Conservation (phyloP, 1,140 invertebrate species). For the Drusus annulatus region DNA sequence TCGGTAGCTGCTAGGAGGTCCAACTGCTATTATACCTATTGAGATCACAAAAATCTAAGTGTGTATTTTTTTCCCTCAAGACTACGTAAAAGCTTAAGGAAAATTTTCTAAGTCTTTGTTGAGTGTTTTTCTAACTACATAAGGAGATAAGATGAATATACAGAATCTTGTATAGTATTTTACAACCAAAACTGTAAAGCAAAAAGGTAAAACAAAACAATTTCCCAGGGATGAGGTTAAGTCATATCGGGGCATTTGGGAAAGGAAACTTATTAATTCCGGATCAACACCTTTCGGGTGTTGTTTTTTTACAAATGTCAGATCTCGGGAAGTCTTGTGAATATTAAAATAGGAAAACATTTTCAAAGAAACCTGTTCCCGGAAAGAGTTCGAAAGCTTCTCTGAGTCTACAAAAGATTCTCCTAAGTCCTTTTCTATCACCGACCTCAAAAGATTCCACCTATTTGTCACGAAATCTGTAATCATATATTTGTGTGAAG, state of each 20-base stretch:
- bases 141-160: too few species aligned
- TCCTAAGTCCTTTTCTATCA: too few species aligned
- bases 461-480: too few species aligned
- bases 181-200: background rate
- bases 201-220: background rate
- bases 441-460: too few species aligned
- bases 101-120: too few species aligned
- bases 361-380: background rate
- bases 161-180: background rate
- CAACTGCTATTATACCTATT: too few species aligned
- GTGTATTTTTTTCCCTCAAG: too few species aligned
- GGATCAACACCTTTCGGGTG: constrained; percentile 9
- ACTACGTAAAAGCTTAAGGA: too few species aligned
- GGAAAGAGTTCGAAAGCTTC: background rate
- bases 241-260: background rate
- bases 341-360: constrained; percentile 20
- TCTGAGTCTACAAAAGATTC: background rate
- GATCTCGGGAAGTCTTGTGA: constrained; percentile 3
- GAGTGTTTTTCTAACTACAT: too few species aligned
- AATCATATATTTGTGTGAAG: too few species aligned
- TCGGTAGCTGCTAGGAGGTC: too few species aligned
- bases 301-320: constrained; percentile 22
- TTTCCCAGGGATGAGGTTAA: background rate
- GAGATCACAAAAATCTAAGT: too few species aligned
- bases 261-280: background rate